Base-by-base conservation (phyloP, 2,113 vertebrate species). In the Corythaeola cristata region DNA sequence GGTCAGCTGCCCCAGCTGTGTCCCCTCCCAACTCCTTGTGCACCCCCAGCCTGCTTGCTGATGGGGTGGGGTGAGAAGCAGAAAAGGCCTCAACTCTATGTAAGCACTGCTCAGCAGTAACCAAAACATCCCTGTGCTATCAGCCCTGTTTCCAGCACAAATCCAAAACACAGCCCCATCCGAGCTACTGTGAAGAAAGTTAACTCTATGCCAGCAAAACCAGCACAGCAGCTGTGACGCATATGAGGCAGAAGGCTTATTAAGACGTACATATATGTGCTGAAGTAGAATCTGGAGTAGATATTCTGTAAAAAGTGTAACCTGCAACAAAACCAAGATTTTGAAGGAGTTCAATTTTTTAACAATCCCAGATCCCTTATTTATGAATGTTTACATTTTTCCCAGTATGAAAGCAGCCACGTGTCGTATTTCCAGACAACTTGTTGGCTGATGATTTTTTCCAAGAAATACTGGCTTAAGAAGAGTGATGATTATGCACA, bases 401-500 rank as follows among this genome's bases (percentile, higher is more conserved):
- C 66, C 35, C 21, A 39, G 44, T 89, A 69, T 81, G 55, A 74
- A 44, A 89, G 59, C 56, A 47, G 16, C 13, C 45, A 67, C 47
- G 32, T 72, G 78, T 91, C 77, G 53, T 67, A 86, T 82, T 97
- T 92, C 62, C 92, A 96, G 80, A 97, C 26, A 97, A 97, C 87
- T 91, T 89, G 79, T 92, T 96, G 77, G 81, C 87, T 96, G 93
- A 97, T 79, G n/a, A 79, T 85, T 96, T 97, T 95, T 94, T 15
- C 72, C 76, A 95, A 90, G 88, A 97, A 94, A 84, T 89, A 83
- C 90, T 96, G 82, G 82, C 84, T 97, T 97, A 96, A 95, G 63
- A 83, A 76, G 76, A 96, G 79, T 90, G 89, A 98, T 98, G 97
- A 97, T 98, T 98, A 97, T 97, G 94, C 98, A 98, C 96, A 98